Evolutionary conservation across 2,888 invertebrate genomes (phyloP).

Genomic region (Cyrtodaria siliqua): DNA sequence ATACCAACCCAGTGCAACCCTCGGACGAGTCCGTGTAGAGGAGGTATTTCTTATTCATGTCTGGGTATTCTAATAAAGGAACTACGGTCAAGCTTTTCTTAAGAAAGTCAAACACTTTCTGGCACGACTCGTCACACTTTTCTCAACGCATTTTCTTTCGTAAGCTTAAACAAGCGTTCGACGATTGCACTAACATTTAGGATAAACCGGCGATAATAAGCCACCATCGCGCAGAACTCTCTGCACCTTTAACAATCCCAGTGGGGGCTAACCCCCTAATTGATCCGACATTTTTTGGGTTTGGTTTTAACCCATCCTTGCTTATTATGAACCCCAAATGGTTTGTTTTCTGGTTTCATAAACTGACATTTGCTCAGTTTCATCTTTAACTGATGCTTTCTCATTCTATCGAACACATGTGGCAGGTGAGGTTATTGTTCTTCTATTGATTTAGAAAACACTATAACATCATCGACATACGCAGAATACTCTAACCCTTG

Average conservation of each 20-base stretch:
- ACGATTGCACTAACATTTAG: conserved; percentile 3
- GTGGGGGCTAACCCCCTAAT: conserved; percentile 23
- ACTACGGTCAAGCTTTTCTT: conserved; percentile 1
- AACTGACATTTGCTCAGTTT: conserved; percentile 38
- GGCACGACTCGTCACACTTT: not conserved
- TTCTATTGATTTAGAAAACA: conserved; percentile 5
- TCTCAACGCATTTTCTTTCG: too few species aligned
- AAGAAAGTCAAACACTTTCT: conserved; percentile 6
- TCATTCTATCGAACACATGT: conserved; percentile 8
- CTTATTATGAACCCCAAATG: conserved; percentile 34
- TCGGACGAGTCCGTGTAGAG: too few species aligned
- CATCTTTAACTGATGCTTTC: not conserved
- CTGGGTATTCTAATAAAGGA: conserved; percentile 5
- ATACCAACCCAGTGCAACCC: not conserved
- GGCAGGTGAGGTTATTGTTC: conserved; percentile 10
- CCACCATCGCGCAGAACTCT: conserved; percentile 40
- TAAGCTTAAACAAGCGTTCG: conserved; percentile 1
- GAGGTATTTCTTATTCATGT: not conserved
- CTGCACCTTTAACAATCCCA: conserved; percentile 23
- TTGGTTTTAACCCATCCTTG: conserved; percentile 34
- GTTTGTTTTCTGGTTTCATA: conserved; percentile 31
- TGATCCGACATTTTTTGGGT: conserved; percentile 33
- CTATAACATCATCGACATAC: conserved; percentile 8
- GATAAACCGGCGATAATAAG: conserved; percentile 40
- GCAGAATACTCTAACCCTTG: conserved; percentile 9